Base-by-base conservation (phyloP, 2,113 vertebrate species). In the Labeo catla region DNA sequence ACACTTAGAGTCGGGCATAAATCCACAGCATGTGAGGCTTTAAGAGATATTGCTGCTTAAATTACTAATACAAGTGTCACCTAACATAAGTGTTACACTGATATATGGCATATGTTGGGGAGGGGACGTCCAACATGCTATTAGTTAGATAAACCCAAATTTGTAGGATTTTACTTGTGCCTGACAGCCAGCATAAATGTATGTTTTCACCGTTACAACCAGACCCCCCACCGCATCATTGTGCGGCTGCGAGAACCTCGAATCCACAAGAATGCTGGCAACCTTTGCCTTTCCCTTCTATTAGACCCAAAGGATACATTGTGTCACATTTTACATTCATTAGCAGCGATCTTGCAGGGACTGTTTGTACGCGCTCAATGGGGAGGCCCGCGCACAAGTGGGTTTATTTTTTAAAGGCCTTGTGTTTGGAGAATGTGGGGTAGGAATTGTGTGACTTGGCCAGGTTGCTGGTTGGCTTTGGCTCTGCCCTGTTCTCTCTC, bases 381-480 rank as follows among this genome's bases (percentile, higher is more conserved):
- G 19, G 81, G 85, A 89, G 63, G 72, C 89, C 73, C 13, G 84
- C 74, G 70, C 68, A 82, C 74, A 88, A 76, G 84, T 84, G 61
- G 73, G 81, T 91, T 90, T 89, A 87, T 91, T 91, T 92, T 88
- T 90, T 86, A 80, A 84, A 88, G 81, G 72, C 21, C 70, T 70
- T 85, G 82, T 91, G 86, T 91, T 90, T 91, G 86, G 79, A 89
- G 85, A 90, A 83, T 87, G 82, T 85, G 68, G 86, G 80, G 89
- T 90, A 80, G 85, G 83, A 86, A 84, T 82, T 91, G 89, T 92
- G 84, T 87, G 83, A 86, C 79, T 93, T 92, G 91, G 92, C 93
- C 45, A 16, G 70, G 57, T 34, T 81, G 66, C 85, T 59, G 87
- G 90, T 93, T 94, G 89, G 87, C 91, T 91, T 94, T 95, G 93